A percentile compares a stretch with the other conserved stretches of the same genome.
Evolutionary conservation across 2,797 vertebrate genomes (phyloP).

Genomic region (Alectoris magna): DNA sequence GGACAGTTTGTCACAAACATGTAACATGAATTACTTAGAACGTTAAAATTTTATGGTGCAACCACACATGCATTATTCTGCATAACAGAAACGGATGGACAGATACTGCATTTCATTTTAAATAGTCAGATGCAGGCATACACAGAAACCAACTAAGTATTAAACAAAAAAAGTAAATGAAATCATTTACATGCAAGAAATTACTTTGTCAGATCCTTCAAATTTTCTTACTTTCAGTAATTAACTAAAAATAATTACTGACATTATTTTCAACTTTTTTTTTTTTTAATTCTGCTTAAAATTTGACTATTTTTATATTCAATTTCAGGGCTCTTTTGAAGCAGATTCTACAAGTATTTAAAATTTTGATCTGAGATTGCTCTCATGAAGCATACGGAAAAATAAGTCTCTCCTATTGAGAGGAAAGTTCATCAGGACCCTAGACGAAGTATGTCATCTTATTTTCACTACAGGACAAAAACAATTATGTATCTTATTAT

Average conservation of each 20-base stretch:
- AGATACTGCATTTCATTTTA: background rate
- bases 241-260: background rate
- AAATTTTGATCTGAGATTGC: background rate
- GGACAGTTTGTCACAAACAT: background rate
- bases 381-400: background rate
- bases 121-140: slow-evolving; percentile 32
- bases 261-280: background rate
- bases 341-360: background rate
- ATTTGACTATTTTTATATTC: background rate
- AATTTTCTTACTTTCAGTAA: slow-evolving; percentile 37
- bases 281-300: background rate
- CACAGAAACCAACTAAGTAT: slow-evolving; percentile 9
- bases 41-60: slow-evolving; percentile 20
- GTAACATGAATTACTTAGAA: slow-evolving; percentile 30
- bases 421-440: background rate
- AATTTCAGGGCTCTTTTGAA: background rate
- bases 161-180: background rate
- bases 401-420: background rate
- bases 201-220: slow-evolving; percentile 67
- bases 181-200: slow-evolving; percentile 51
- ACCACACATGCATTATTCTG: slow-evolving; percentile 22
- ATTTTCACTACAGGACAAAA: background rate
- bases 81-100: slow-evolving; percentile 19
- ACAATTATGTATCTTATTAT: background rate
- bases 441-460: background rate